phyloP scores from a whole-genome alignment of 2,797 vertebrate genomes.

The Muscicapa striata region DNA sequence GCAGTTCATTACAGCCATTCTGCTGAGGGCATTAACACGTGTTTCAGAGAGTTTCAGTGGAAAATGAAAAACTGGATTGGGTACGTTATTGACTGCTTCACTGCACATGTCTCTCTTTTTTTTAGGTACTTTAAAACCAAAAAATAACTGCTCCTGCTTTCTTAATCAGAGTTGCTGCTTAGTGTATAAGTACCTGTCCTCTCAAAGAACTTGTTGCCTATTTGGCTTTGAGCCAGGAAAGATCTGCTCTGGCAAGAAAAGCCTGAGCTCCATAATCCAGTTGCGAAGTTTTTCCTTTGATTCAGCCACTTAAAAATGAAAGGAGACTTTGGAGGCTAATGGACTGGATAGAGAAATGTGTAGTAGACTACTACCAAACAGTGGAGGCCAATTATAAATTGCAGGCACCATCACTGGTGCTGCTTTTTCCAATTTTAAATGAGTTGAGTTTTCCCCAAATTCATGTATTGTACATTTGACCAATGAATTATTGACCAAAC shows the following conservation, averaged over 20 bases:
- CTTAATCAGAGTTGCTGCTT: background rate
- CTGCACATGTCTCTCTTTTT: background rate
- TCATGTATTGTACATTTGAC: background rate
- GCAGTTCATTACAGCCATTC: background rate
- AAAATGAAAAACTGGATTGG: background rate
- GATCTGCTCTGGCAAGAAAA: background rate
- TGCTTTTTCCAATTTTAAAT: background rate
- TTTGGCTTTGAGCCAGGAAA: background rate
- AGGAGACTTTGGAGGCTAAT: background rate
- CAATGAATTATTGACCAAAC: background rate
- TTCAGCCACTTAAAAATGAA: background rate
- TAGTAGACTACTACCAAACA: background rate
- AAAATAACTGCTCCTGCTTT: background rate
- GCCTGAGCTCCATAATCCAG: background rate
- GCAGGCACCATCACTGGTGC: fast-evolving
- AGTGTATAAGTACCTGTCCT: background rate
- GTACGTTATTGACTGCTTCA: background rate
- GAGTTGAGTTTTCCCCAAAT: background rate
- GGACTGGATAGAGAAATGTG: background rate
- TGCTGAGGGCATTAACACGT: background rate
- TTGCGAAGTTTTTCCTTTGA: background rate
- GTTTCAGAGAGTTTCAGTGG: background rate
- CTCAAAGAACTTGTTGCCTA: background rate
- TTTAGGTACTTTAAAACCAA: background rate
- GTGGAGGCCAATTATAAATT: background rate